Evolutionary conservation across 1,140 invertebrate species (phyloP).

Genomic region (Whitmania pigra): DNA sequence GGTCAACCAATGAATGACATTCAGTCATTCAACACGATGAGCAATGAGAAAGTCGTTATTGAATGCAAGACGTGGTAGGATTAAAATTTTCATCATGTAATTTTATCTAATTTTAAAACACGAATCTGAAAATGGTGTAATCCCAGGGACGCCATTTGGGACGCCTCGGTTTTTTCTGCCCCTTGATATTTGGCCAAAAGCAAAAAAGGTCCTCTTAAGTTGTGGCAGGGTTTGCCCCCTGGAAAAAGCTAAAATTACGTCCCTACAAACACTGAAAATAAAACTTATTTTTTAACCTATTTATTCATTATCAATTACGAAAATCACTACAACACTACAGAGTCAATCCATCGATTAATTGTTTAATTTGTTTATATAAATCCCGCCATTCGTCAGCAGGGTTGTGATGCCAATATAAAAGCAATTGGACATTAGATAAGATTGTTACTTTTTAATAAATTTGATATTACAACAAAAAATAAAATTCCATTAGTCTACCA

Average conservation of each 20-base stretch:
- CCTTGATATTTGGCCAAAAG: too few relatives aligned
- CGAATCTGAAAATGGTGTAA: background rate
- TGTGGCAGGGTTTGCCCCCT: too few relatives aligned
- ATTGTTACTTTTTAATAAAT: background rate
- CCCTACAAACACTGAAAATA: background rate
- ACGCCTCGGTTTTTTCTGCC: too few relatives aligned
- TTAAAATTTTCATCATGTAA: background rate
- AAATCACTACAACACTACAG: background rate
- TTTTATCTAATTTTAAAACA: background rate
- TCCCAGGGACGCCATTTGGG: too few relatives aligned
- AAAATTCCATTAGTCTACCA: slow-evolving; percentile 1
- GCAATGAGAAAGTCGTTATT: slow-evolving; percentile 3
- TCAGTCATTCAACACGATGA: background rate
- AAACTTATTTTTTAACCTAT: background rate
- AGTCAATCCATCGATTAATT: too few relatives aligned
- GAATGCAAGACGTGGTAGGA: slow-evolving; percentile 15
- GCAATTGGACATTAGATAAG: background rate
- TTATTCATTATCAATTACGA: background rate
- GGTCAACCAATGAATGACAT: slow-evolving; percentile 17
- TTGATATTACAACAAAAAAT: background rate
- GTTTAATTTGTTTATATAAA: too few relatives aligned
- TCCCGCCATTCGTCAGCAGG: background rate
- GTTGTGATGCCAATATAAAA: background rate
- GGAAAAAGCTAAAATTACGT: too few relatives aligned
- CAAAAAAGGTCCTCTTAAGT: background rate